phyloP scores from a whole-genome alignment of 2,113 vertebrate genomes.

The Trinectes maculatus region DNA sequence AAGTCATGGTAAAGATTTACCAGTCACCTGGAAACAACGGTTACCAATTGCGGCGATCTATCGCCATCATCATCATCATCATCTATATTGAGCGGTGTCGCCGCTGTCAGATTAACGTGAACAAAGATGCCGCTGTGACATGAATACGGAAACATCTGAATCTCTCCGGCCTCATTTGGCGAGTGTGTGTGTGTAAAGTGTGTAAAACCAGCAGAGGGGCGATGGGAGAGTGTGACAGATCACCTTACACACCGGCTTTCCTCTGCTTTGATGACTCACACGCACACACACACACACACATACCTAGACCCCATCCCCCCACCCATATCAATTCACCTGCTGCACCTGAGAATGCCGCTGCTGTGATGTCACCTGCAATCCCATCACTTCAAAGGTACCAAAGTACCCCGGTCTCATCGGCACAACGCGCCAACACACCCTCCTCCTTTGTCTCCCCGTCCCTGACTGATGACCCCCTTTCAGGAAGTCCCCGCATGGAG shows the following conservation, averaged over 20 bases:
- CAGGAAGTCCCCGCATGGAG: constrained; percentile 53
- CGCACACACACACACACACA: constrained; percentile 33
- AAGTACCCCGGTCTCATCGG: constrained; percentile 53
- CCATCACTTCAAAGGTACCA: constrained; percentile 72
- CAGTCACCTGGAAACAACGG: constrained; percentile 67
- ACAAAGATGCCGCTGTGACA: constrained; percentile 14
- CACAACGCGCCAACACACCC: constrained; percentile 58
- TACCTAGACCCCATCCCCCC: constrained; percentile 41
- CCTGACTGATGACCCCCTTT: constrained; percentile 60
- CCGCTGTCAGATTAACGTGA: constrained; percentile 27
- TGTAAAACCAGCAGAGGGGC: constrained; percentile 24
- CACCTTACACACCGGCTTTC: constrained; percentile 73
- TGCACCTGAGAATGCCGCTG: constrained; percentile 76
- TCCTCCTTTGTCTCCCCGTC: constrained; percentile 64
- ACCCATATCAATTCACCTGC: constrained; percentile 70
- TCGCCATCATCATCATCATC: constrained; percentile 67
- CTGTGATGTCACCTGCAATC: constrained; percentile 76
- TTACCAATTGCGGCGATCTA: constrained; percentile 69
- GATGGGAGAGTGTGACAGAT: constrained; percentile 69
- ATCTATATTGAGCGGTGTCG: too few relatives aligned
- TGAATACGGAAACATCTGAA: constrained; percentile 51
- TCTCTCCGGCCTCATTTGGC: constrained; percentile 39
- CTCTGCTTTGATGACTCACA: constrained; percentile 67
- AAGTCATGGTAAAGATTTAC: constrained; percentile 43
- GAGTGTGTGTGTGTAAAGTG: constrained; percentile 3